These are phyloP conservation scores for Apodemus speciosus DNA, from an alignment of 2,113 vertebrate species.

Conservation along the genomic window DNA sequence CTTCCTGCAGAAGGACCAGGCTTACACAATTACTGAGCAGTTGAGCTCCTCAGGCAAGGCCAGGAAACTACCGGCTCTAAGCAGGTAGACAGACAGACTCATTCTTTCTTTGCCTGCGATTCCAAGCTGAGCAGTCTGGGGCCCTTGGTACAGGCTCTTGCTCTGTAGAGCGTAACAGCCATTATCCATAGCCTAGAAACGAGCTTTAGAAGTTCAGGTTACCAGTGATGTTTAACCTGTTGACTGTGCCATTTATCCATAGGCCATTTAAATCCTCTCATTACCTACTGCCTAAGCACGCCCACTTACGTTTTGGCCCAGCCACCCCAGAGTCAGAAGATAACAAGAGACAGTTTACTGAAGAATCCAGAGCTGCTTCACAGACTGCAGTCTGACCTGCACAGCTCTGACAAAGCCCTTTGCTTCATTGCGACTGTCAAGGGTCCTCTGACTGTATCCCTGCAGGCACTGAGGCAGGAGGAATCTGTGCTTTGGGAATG, in stretches of 20 bases:
- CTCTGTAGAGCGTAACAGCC: neutral
- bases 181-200: neutral
- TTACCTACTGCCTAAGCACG: neutral
- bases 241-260: neutral
- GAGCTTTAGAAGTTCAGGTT: neutral
- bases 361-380: neutral
- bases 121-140: neutral
- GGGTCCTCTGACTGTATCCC: neutral
- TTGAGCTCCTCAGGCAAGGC: neutral
- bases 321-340: neutral
- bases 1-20: fast-evolving
- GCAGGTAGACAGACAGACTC: neutral
- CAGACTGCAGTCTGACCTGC: neutral
- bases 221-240: neutral
- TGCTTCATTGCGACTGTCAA: neutral
- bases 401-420: neutral
- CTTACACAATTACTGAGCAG: neutral
- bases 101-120: neutral
- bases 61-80: neutral
- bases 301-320: neutral
- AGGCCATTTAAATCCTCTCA: neutral
- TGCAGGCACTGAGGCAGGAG: neutral
- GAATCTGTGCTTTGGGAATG: neutral
- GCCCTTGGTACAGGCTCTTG: neutral
- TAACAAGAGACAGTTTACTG: neutral